Conservation (phyloP, 2,113 vertebrate species). For the Dermatemys mawii region DNA sequence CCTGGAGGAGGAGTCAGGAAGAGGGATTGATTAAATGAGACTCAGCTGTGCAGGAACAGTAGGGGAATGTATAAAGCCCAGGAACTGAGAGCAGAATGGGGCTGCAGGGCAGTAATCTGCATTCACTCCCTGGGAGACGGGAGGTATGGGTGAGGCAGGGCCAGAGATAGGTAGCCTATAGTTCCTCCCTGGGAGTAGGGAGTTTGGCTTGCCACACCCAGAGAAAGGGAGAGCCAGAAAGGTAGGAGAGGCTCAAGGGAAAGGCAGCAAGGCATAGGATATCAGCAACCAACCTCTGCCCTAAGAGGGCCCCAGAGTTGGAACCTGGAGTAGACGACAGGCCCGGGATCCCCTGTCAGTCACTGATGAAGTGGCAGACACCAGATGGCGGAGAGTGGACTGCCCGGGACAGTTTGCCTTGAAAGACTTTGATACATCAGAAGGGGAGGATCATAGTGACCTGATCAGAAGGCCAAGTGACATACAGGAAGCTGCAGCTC, state of each 20-base stretch:
- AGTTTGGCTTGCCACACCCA: neutral
- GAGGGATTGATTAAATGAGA: too few relatives aligned
- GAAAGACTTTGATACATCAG: neutral
- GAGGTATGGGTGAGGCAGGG: neutral
- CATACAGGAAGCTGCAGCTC: neutral
- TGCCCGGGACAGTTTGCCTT: neutral
- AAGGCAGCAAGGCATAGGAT: neutral
- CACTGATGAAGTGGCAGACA: neutral
- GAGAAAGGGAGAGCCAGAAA: neutral
- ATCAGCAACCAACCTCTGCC: too few relatives aligned
- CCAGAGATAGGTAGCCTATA: neutral
- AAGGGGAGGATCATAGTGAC: neutral
- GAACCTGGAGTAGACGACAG: too few relatives aligned
- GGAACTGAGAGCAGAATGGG: neutral
- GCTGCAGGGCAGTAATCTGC: neutral
- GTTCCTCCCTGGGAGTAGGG: neutral
- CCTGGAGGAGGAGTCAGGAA: too few relatives aligned
- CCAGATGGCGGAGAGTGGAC: neutral
- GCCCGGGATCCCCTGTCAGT: too few relatives aligned
- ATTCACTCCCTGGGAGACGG: neutral
- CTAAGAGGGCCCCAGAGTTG: too few relatives aligned
- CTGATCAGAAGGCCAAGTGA: neutral
- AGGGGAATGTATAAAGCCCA: neutral
- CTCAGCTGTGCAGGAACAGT: neutral
- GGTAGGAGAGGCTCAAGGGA: neutral